Evolutionary conservation across 2,797 vertebrate species (phyloP).

Genomic region (Muscicapa comitata): DNA sequence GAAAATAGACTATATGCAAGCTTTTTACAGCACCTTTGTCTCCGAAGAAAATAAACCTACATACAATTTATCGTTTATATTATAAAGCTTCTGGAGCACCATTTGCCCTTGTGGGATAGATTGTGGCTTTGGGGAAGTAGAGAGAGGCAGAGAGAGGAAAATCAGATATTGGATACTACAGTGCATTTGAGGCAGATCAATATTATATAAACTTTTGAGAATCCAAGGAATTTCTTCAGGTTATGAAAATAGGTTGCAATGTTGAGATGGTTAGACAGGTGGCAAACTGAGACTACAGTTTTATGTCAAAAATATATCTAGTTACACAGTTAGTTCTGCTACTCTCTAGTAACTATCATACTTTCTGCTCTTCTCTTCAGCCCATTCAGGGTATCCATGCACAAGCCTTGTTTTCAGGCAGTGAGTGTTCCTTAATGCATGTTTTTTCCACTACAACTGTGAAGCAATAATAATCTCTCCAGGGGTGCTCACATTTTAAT

Average conservation of each 20-base stretch:
- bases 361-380: background rate
- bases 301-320: constrained; percentile 10
- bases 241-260: constrained; percentile 51
- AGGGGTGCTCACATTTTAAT: background rate
- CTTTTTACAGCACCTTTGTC: background rate
- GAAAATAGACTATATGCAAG: background rate
- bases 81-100: background rate
- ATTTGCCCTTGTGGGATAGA: background rate
- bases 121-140: background rate
- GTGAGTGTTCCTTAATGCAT: background rate
- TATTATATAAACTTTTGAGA: background rate
- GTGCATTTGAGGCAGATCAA: background rate
- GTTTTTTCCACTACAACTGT: background rate
- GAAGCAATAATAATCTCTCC: background rate
- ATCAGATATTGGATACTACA: fast-evolving
- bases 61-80: background rate
- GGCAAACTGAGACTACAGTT: constrained; percentile 64
- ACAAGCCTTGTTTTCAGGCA: background rate
- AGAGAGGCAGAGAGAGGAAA: background rate
- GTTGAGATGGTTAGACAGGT: constrained; percentile 56
- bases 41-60: background rate
- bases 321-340: constrained; percentile 6
- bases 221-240: background rate
- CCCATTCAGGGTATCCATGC: background rate
- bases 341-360: background rate